Conservation (phyloP, 2,113 vertebrate species). For the Oreochromis aureus region DNA sequence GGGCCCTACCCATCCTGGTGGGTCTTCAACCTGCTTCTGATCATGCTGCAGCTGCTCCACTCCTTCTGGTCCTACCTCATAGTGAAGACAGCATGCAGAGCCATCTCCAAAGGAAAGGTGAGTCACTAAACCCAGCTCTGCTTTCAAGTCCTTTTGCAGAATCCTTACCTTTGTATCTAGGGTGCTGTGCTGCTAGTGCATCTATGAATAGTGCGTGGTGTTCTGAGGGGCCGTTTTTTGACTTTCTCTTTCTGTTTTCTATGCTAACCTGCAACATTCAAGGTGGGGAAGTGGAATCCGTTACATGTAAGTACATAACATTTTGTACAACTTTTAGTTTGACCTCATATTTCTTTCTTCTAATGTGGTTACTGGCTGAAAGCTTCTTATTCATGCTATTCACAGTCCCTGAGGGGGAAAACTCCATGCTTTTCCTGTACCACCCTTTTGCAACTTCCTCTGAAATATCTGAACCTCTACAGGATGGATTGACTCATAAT, state of each 20-base stretch:
- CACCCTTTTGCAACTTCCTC: background rate
- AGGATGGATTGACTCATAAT: background rate
- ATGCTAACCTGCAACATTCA: slow-evolving; percentile 36
- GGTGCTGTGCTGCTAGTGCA: background rate
- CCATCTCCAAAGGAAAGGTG: slow-evolving; percentile 95
- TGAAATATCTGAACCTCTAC: background rate
- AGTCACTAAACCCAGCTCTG: slow-evolving; percentile 60
- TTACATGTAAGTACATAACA: slow-evolving; percentile 86
- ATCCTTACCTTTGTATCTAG: background rate
- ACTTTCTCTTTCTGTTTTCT: slow-evolving; percentile 29
- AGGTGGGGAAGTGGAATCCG: slow-evolving; percentile 97
- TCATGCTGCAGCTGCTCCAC: slow-evolving; percentile 86
- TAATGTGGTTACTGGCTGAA: background rate
- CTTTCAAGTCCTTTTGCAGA: background rate
- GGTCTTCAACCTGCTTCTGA: slow-evolving; percentile 88
- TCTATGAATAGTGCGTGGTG: background rate
- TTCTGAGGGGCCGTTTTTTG: slow-evolving; percentile 3
- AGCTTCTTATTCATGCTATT: background rate
- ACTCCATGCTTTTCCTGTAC: background rate
- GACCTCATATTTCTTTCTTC: background rate
- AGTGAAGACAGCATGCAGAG: slow-evolving; percentile 86
- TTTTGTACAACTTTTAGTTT: background rate
- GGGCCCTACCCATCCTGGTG: slow-evolving; percentile 94
- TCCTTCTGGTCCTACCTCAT: slow-evolving; percentile 95
- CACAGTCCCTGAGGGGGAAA: background rate